phyloP scores from a whole-genome alignment of 1,140 invertebrate genomes.

The Palaemon carinicauda region DNA sequence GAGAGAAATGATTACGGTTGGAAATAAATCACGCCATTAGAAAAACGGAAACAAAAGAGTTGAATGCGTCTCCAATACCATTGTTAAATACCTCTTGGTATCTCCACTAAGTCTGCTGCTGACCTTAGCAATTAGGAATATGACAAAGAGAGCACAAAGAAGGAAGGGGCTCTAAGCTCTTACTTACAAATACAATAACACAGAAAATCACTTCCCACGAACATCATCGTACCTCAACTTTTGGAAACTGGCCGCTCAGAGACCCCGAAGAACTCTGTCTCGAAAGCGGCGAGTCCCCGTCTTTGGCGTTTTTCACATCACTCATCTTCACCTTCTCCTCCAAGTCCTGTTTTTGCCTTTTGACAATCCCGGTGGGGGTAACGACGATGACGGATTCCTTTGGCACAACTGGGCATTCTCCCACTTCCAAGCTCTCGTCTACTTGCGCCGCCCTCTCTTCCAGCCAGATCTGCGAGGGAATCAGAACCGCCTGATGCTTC shows the following conservation, averaged over 20 bases:
- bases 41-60: no score
- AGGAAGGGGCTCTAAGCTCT: no score
- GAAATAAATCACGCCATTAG: no score
- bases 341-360: constrained; percentile 58
- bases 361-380: constrained; percentile 54
- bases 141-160: no score
- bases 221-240: no score
- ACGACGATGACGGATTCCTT: constrained; percentile 53
- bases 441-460: constrained; percentile 40
- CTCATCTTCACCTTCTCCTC: constrained; percentile 52
- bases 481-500: constrained; percentile 60
- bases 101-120: no score
- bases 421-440: not conserved
- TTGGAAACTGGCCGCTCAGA: constrained; percentile 54
- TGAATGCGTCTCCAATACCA: no score
- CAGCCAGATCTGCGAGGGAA: constrained; percentile 58
- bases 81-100: no score
- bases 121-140: no score
- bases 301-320: constrained; percentile 32
- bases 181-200: no score
- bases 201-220: no score
- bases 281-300: constrained; percentile 20
- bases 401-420: constrained; percentile 37
- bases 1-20: no score
- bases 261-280: constrained; percentile 49